phyloP scores from a whole-genome alignment of 2,888 invertebrate genomes.

The Pseudoips prasinana region DNA sequence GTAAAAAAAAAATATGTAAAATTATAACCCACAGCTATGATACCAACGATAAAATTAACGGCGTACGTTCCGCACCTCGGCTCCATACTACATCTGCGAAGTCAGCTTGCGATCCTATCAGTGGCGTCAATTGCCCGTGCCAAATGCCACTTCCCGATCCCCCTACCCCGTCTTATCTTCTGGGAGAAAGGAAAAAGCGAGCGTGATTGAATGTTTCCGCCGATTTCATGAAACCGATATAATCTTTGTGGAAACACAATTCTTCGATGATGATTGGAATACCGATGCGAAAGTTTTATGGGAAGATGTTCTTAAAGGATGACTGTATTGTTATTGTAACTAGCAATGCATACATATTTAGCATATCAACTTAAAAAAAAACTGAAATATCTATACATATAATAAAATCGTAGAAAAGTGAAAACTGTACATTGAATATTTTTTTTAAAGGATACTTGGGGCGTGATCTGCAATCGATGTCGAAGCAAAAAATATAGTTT shows the following conservation, averaged over 20 bases:
- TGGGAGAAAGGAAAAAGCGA: conserved; percentile 48
- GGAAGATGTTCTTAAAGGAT: conserved; percentile 21
- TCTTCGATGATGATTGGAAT: conserved; percentile 33
- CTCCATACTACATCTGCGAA: conserved; percentile 63
- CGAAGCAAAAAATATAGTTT: too few relatives aligned
- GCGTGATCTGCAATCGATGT: too few relatives aligned
- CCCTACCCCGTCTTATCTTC: conserved; percentile 55
- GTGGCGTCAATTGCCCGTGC: conserved; percentile 82
- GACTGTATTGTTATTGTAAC: conserved; percentile 11
- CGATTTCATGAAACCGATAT: conserved; percentile 64
- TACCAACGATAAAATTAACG: conserved; percentile 1
- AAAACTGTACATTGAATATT: too few relatives aligned
- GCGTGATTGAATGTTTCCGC: conserved; percentile 77
- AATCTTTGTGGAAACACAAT: conserved; percentile 52
- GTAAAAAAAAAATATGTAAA: too few relatives aligned
- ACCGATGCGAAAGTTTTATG: conserved; percentile 10
- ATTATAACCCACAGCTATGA: too few relatives aligned
- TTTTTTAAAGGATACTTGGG: too few relatives aligned
- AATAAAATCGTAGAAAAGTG: too few relatives aligned
- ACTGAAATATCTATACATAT: too few relatives aligned
- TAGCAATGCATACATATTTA: too few relatives aligned
- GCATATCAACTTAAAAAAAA: too few relatives aligned
- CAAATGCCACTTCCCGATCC: conserved; percentile 74
- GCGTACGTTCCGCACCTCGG: conserved; percentile 3
- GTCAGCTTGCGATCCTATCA: conserved; percentile 81